Percentiles rank a stretch among this genome's conserved stretches.
Evolutionary conservation across 2,888 invertebrate genomes (phyloP).

Genomic region (Sceliomorpha sp.): DNA sequence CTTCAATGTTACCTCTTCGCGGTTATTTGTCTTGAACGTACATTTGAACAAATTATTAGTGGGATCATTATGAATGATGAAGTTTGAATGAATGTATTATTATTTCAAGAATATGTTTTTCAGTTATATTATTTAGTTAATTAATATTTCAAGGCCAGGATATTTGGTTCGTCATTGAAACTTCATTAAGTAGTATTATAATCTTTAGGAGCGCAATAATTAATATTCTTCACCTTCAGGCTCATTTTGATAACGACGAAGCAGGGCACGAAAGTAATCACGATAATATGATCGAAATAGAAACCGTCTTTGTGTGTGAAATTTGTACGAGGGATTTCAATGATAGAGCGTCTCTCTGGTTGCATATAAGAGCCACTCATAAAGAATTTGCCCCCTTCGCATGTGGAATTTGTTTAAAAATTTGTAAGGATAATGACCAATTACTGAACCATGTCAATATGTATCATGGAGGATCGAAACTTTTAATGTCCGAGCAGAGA

Average conservation of each 20-base stretch:
- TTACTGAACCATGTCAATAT: conserved; percentile 81
- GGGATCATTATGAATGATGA: neutral
- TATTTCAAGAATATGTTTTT: conserved; percentile 1
- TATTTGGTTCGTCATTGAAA: too few relatives aligned
- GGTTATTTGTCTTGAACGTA: too few relatives aligned
- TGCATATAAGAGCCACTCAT: conserved; percentile 82
- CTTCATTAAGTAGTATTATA: too few relatives aligned
- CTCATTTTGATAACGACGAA: conserved; percentile 64
- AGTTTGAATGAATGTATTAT: conserved; percentile 2
- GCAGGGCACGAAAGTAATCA: conserved; percentile 70
- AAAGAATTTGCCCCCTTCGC: conserved; percentile 81
- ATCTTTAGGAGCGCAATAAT: too few relatives aligned
- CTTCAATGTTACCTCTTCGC: too few relatives aligned
- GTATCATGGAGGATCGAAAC: conserved; percentile 79
- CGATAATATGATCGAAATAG: conserved; percentile 78
- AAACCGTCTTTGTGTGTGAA: conserved; percentile 81
- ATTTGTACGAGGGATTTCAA: conserved; percentile 81
- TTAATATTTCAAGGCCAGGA: too few relatives aligned
- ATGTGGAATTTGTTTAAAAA: conserved; percentile 83
- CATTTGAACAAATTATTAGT: too few relatives aligned
- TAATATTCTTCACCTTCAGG: conserved; percentile 24
- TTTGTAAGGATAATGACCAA: conserved; percentile 80
- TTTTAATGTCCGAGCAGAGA: conserved; percentile 75
- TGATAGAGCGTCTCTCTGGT: conserved; percentile 82
- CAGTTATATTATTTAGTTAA: too few relatives aligned